These are phyloP conservation scores for Danionella dracula DNA, from an alignment of 2,797 vertebrate genomes.

Conservation along the genomic window DNA sequence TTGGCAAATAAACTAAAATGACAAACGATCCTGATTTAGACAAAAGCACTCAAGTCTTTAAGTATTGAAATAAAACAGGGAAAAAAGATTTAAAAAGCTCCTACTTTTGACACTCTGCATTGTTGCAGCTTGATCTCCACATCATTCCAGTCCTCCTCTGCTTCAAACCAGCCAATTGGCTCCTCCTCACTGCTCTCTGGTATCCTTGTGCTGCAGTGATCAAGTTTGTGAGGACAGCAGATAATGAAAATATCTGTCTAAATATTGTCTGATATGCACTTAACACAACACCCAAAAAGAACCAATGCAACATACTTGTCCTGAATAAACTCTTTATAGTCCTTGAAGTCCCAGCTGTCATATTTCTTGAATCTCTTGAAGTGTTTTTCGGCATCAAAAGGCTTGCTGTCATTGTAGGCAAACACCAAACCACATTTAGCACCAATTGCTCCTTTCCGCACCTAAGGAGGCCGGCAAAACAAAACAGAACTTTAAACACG, in stretches of 20 bases:
- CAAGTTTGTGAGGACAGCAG: constrained; percentile 2
- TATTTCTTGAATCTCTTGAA: constrained; percentile 88
- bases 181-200: constrained; percentile 78
- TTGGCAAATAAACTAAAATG: too few species aligned
- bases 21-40: too few species aligned
- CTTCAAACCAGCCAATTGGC: constrained; percentile 94
- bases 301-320: constrained; percentile 69
- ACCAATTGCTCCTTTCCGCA: constrained; percentile 90
- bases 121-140: constrained; percentile 89
- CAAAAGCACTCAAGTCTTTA: too few species aligned
- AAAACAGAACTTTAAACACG: neutral
- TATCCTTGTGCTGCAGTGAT: constrained; percentile 34
- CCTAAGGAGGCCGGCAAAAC: constrained; percentile 61
- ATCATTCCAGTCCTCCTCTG: constrained; percentile 96
- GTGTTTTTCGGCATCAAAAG: constrained; percentile 90
- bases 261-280: too few species aligned
- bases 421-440: constrained; percentile 93
- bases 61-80: neutral
- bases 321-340: constrained; percentile 87
- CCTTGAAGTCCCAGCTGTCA: constrained; percentile 81
- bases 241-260: too few species aligned
- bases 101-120: constrained; percentile 85
- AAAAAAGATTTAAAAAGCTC: constrained; percentile 8
- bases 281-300: neutral
- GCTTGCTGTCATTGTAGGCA: constrained; percentile 77